A percentile compares a stretch with the other conserved stretches of the same genome.
Evolutionary conservation across 2,113 vertebrate genomes (phyloP).

Genomic region (Chiloscyllium plagiosum): DNA sequence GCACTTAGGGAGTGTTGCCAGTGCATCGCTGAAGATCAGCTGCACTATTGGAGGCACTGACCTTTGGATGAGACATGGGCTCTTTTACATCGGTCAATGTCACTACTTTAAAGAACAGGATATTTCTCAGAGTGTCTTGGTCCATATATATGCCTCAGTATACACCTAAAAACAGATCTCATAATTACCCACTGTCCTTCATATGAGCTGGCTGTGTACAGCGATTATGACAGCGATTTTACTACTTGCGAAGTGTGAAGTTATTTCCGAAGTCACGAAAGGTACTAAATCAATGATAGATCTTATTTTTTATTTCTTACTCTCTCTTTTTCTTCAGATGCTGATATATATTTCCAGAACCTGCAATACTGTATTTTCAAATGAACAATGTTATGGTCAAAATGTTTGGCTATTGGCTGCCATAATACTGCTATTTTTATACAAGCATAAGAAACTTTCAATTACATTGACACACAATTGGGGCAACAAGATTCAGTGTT

Average conservation of each 20-base stretch:
- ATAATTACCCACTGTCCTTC: neutral
- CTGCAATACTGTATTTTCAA: neutral
- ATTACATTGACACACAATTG: neutral
- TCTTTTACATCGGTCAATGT: neutral
- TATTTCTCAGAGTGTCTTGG: neutral
- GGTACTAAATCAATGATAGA: neutral
- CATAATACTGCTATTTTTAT: neutral
- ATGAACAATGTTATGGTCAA: neutral
- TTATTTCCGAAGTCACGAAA: neutral
- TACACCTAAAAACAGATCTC: neutral
- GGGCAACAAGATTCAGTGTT: neutral
- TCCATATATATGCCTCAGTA: neutral
- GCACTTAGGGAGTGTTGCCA: too few species aligned
- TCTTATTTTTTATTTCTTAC: neutral
- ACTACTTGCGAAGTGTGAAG: neutral
- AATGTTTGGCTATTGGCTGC: neutral
- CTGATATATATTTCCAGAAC: neutral
- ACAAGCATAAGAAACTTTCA: neutral
- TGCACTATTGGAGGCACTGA: neutral
- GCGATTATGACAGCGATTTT: neutral
- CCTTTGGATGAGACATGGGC: neutral
- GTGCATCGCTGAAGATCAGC: neutral
- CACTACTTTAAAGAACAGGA: neutral
- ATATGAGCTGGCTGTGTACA: neutral
- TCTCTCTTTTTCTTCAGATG: neutral